phyloP scores from a whole-genome alignment of 1,140 invertebrate genomes.

The Oscheius sp. region DNA sequence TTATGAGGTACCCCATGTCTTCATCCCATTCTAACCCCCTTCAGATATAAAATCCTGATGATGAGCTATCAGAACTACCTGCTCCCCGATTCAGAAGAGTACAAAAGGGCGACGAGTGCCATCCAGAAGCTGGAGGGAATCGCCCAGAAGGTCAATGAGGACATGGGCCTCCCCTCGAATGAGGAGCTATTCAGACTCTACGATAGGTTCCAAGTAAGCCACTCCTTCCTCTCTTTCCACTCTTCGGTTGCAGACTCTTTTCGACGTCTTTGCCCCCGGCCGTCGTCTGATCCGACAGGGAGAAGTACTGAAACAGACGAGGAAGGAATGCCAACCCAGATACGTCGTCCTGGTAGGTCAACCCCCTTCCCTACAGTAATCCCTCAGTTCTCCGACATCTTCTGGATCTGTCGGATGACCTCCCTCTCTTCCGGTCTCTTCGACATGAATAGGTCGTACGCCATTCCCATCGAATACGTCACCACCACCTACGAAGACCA shows the following conservation, averaged over 20 bases:
- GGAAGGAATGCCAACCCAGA: conserved; percentile 24
- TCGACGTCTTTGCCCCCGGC: conserved; percentile 21
- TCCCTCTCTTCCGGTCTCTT: conserved; percentile 11
- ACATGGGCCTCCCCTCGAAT: conserved; percentile 21
- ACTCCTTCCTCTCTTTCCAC: not conserved
- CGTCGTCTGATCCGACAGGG: conserved; percentile 17
- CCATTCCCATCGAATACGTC: conserved; percentile 18
- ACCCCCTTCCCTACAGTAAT: not conserved
- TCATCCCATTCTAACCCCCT: not conserved
- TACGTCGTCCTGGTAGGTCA: conserved; percentile 12
- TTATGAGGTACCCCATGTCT: conserved; percentile 15
- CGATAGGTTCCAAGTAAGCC: conserved; percentile 26
- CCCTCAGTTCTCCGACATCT: conserved; percentile 12
- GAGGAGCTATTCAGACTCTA: conserved; percentile 22
- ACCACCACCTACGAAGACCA: not conserved
- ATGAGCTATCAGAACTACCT: conserved; percentile 27
- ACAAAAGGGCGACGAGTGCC: not conserved
- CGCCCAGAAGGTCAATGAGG: conserved; percentile 18
- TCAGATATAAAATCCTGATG: conserved; percentile 28
- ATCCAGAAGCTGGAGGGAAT: conserved; percentile 23
- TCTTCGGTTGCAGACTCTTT: conserved; percentile 10
- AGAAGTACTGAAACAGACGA: conserved; percentile 28
- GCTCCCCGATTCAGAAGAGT: not conserved
- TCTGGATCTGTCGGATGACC: conserved; percentile 26
- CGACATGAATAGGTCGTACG: conserved; percentile 17